Evolutionary conservation across 2,113 vertebrate genomes (phyloP).

Genomic region (Leptocoma aspasia): DNA sequence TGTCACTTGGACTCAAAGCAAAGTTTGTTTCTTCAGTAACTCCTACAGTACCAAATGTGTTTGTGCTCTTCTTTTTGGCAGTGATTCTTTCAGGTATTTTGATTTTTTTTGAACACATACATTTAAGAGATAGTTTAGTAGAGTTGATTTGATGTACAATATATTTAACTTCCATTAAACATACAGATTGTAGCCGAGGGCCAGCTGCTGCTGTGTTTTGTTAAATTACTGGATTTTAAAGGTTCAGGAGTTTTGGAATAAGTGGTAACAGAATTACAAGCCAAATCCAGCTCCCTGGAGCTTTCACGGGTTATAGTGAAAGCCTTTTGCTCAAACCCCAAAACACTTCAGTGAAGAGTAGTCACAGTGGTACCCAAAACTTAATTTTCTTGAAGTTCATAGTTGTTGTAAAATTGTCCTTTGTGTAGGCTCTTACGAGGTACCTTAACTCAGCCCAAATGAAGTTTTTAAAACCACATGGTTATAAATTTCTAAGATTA

Average conservation of each 20-base stretch:
- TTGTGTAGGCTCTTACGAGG: not conserved
- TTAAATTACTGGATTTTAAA: not conserved
- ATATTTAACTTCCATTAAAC: not conserved
- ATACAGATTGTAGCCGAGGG: not conserved
- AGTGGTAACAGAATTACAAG: not conserved
- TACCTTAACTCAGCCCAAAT: not conserved
- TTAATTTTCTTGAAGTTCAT: not conserved
- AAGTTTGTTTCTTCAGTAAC: not conserved
- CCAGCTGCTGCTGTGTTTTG: not conserved
- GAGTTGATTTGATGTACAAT: not conserved
- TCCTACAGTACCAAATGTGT: not conserved
- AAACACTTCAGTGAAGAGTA: not conserved
- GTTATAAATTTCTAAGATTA: not conserved
- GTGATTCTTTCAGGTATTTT: not conserved
- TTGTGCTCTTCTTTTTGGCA: not conserved
- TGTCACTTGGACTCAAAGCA: not conserved
- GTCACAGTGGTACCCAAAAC: not conserved
- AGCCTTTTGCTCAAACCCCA: not conserved
- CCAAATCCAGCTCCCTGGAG: not conserved
- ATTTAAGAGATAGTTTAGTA: not conserved
- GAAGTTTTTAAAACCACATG: not conserved
- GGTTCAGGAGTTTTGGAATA: not conserved
- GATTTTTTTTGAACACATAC: not conserved
- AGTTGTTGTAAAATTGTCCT: not conserved
- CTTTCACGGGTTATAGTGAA: not conserved